Evolutionary conservation across 2,888 invertebrate species (phyloP), one percentile per base, ranked within the genome.

Genomic region (Drosophila robusta): DNA sequence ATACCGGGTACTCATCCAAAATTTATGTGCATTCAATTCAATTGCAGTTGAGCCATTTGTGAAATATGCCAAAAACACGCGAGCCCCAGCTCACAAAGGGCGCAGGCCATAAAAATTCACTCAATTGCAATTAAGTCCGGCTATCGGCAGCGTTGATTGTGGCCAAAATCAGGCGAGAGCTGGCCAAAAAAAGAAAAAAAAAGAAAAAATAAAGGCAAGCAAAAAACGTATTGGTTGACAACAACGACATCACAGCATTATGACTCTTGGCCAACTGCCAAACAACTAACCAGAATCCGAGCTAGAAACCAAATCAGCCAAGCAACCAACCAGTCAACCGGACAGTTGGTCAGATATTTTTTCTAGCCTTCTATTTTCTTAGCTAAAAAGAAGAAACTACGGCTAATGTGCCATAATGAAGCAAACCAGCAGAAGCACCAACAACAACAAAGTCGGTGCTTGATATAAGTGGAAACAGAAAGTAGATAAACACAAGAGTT

Each of bases 11-110:
- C 49, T 63, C 49, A 42, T 50, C 42, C 52, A 62, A 67, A 77
- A 83, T 80, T 83, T 80, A 80, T 80, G 73, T 80, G 77, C 79
- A 65, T 76, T 83, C 84, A 80, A 79, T 83, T 83, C 70, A 83
- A 80, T 80, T 83, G 70, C 80, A 70, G 64, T 52, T 64, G 47
- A 80, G 55, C 71, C 66, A 66, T 61, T 68, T 71, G 51, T 78
- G 72, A 82, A 79, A 82, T 79, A 82, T 79, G 76, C 80, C 79
- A 80, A 70, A 80, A 80, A 71, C 75, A 82, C 57, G 66, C 80
- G 44, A 64, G 32, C 44, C 36, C 34, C 46, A 50, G 44, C 36
- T 49, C 26, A 56, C 75, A 77, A 78, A 72, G 60, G 67, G 56
- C 65, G 44, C 62, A 26, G 84, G 70, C 77, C 68, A 80, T 80